Base-by-base conservation (phyloP, 2,797 vertebrate species). In the Scarus forsteni region DNA sequence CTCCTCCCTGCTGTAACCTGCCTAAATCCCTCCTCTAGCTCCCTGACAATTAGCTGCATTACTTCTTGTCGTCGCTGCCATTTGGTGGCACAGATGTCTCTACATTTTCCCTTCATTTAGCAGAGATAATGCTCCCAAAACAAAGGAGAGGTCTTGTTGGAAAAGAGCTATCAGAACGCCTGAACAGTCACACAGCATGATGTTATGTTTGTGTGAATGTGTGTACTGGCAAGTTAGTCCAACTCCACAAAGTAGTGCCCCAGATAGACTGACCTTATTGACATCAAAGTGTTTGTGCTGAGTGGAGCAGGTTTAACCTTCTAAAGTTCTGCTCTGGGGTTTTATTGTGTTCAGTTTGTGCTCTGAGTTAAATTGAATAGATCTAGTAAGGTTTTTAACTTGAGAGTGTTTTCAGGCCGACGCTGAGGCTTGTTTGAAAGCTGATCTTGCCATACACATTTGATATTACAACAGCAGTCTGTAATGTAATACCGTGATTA, bases 201-300 rank as follows among this genome's bases (percentile, higher is more conserved):
- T 38, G 55, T 80, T 63, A 48, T 58, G 3, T n/a, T 39, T 74
- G 60, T 46, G 5, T 36, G 27, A 51, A 15, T 68, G 46, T 57
- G 38, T 38, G 55, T 54, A 43, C 56, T 34, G 15, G 48, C 43
- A 60, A 3, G 65, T n/a, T 42, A 13, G 54, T 67, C 45, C 77
- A 60, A 43, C 57, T 57, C 16, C 39, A 27, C 51, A 50, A 19
- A 36, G 53, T 12, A 36, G 40, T 8, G 59, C 3, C 73, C 58
- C 73, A 73, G 54, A 80, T 76, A 70, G 64, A 60, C 16, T 70
- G 77, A 82, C 84, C 78, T 63, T 13, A 64, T 64, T 79, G 66
- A 59, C 81, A 66, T 79, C 0, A 54, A 75, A 70, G 69, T 70
- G 52, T 71, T 75, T 40, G 14, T 57, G 56, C 51, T 74, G 61